Evolutionary conservation across 2,888 invertebrate species (phyloP), one percentile per base, ranked within the genome.

Genomic region (Sinotaia quadrata): DNA sequence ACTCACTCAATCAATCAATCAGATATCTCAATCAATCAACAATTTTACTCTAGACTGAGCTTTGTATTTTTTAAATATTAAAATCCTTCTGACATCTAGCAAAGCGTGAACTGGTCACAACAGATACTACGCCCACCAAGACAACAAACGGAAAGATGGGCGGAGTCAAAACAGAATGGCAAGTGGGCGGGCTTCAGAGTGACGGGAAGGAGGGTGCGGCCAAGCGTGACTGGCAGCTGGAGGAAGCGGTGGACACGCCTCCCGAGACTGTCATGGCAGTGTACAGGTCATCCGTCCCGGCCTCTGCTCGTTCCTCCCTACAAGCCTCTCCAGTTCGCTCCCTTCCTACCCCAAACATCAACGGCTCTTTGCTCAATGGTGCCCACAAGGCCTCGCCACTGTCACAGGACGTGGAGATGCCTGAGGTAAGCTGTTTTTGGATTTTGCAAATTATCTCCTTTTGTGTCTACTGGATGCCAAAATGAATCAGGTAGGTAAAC

Each of bases 61-160:
- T n/a, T n/a, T n/a, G n/a, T n/a, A n/a, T n/a, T n/a, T n/a, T n/a
- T n/a, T n/a, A n/a, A n/a, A n/a, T n/a, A n/a, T n/a, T n/a, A n/a
- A n/a, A n/a, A n/a, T n/a, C n/a, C n/a, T n/a, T n/a, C n/a, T n/a
- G n/a, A n/a, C n/a, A n/a, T n/a, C n/a, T n/a, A n/a, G n/a, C n/a
- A n/a, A n/a, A n/a, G n/a, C n/a, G n/a, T n/a, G n/a, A n/a, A n/a
- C n/a, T n/a, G n/a, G n/a, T n/a, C n/a, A n/a, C n/a, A n/a, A n/a
- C n/a, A n/a, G n/a, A n/a, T n/a, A n/a, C 47, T 24, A 47, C 47
- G 18, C 47, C 47, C 47, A 47, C 47, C n/a, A 47, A 47, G 21
- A 31, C 65, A 18, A 65, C 65, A n/a, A 63, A 65, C 37, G 65
- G 65, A n/a, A 65, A 65, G 31, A 65, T 44, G 31, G 65, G 65